Evolutionary conservation across 35 echinoderm and acorn worm genomes (phyloP), one percentile per base, ranked within the genome.

Genomic region (Ptychodera flava): DNA sequence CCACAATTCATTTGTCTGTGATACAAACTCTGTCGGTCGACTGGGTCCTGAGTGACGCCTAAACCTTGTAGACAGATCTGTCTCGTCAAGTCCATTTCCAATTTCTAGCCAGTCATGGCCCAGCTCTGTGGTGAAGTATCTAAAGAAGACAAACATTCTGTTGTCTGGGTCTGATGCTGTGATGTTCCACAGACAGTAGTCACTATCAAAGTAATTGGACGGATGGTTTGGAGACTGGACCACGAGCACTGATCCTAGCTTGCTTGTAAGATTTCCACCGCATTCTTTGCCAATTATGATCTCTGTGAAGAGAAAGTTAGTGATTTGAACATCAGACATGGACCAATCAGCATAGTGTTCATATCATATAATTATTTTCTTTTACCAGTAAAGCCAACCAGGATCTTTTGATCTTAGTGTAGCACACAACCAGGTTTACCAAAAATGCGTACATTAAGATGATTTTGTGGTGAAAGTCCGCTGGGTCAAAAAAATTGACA

Each of bases 211-310:
- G 33, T 97, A 97, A 29, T 35, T 33, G 36, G 0, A 30, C 28
- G 95, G 92, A 80, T 85, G 90, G 84, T 97, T 97, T n/a, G 88
- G 87, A 36, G 92, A 94, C 31, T 77, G 0, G 28, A 97, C 34
- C 6, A 87, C 89, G 29, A 82, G 45, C 37, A 31, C 35, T 87
- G 28, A 89, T 85, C 0, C 86, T 82, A 78, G 29, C 27, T 31
- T 64, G 22, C 45, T 64, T 6, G 45, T 64, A 12, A 64, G 45
- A 64, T 64, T 64, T 12, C 45, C 45, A 64, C 45, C 45, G 22
- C 45, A 64, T 22, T 64, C 45, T 22, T 64, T 64, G 22, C 45
- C 45, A 64, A 64, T 64, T 6, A 64, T 64, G 45, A 64, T 64
- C 22, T 64, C 45, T 64, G 22, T 64, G n/a, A n/a, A n/a, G n/a